phyloP scores from a whole-genome alignment of 2,888 invertebrate genomes.

The Escarpia spicata region DNA sequence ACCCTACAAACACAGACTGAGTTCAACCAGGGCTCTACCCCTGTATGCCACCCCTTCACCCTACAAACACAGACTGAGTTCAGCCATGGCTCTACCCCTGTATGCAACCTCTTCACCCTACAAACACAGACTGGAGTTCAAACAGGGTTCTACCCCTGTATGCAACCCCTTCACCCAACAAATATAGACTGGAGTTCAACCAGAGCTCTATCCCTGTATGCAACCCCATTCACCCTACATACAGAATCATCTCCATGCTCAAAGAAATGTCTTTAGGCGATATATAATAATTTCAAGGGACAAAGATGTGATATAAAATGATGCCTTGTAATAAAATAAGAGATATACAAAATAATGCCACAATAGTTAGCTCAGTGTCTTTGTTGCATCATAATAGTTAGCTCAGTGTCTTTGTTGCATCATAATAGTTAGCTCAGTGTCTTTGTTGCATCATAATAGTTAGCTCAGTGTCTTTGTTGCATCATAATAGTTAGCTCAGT shows the following conservation, averaged over 20 bases:
- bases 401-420: too few relatives aligned
- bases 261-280: neutral
- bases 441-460: too few relatives aligned
- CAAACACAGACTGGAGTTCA: conserved; percentile 62
- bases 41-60: conserved; percentile 67
- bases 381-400: too few relatives aligned
- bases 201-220: conserved; percentile 66
- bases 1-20: too few relatives aligned
- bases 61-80: conserved; percentile 52
- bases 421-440: too few relatives aligned
- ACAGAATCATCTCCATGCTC: neutral
- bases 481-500: too few relatives aligned
- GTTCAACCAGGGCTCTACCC: conserved; percentile 65
- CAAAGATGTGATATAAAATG: too few relatives aligned
- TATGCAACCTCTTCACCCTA: conserved; percentile 67
- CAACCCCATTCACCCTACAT: conserved; percentile 65
- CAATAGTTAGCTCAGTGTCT: too few relatives aligned
- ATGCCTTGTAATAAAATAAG: too few relatives aligned
- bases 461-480: too few relatives aligned
- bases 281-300: too few relatives aligned
- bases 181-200: conserved; percentile 56
- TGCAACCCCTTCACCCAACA: conserved; percentile 66
- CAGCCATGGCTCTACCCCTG: conserved; percentile 65
- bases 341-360: too few relatives aligned
- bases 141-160: conserved; percentile 66